phyloP scores from a whole-genome alignment of 2,113 vertebrate genomes.

The Pongo pygmaeus region DNA sequence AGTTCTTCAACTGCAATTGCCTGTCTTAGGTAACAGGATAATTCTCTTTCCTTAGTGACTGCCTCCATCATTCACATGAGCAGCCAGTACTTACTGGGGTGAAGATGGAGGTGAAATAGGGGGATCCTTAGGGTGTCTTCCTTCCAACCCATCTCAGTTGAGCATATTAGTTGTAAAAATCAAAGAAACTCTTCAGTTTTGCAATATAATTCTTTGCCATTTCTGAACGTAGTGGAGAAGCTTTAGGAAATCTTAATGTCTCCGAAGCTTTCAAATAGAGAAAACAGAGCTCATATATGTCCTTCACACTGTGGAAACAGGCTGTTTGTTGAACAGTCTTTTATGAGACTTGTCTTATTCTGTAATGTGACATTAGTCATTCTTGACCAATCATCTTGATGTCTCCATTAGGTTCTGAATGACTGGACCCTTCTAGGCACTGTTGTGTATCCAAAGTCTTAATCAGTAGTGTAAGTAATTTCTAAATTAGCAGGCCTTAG shows the following conservation, averaged over 20 bases:
- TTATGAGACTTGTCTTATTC: no score
- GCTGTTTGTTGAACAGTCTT: not conserved
- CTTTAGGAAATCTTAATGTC: not conserved
- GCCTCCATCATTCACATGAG: rapidly evolving
- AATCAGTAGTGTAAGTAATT: not conserved
- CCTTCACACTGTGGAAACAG: not conserved
- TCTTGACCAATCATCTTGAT: not conserved
- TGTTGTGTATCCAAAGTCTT: not conserved
- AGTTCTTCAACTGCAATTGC: rapidly evolving
- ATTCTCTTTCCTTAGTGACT: not conserved
- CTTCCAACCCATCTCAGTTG: not conserved
- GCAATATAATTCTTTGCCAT: not conserved
- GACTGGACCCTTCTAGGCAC: not conserved
- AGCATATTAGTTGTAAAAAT: not conserved
- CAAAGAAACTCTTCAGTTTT: not conserved
- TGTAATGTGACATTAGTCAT: rapidly evolving
- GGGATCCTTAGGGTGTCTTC: not conserved
- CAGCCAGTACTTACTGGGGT: not conserved
- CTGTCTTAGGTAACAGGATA: not conserved
- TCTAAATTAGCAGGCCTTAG: not conserved
- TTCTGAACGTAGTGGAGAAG: not conserved
- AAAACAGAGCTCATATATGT: not conserved
- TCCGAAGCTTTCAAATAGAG: not conserved
- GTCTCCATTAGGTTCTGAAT: not conserved
- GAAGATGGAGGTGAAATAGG: no score